Evolutionary conservation across 2,113 vertebrate genomes (phyloP).

Genomic region (Conger conger): DNA sequence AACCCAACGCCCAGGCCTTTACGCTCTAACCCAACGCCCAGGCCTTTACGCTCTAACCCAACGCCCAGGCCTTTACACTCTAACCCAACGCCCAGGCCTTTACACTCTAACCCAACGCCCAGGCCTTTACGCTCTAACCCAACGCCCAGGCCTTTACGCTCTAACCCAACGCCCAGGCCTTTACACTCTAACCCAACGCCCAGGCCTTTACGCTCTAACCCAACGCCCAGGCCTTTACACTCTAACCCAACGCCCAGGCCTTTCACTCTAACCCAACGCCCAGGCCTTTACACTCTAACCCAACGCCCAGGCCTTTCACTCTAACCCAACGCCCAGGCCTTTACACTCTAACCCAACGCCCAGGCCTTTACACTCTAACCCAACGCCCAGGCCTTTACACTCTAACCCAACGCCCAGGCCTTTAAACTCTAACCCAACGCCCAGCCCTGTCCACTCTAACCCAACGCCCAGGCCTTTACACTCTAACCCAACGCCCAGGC

Average conservation of each 20-base stretch:
- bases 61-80: not conserved
- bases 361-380: not conserved
- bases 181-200: not conserved
- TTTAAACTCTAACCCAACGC: too few relatives aligned
- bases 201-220: not conserved
- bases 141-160: not conserved
- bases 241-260: not conserved
- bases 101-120: not conserved
- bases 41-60: not conserved
- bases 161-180: not conserved
- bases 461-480: not conserved
- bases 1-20: not conserved
- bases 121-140: not conserved
- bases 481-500: not conserved
- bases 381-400: not conserved
- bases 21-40: not conserved
- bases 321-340: not conserved
- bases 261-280: not conserved
- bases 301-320: not conserved
- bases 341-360: not conserved
- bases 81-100: not conserved
- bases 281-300: not conserved
- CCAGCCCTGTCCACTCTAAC: not conserved
- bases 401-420: not conserved
- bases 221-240: not conserved